Base-by-base conservation (phyloP, 2,113 vertebrate genomes). In the Xyrauchen texanus region DNA sequence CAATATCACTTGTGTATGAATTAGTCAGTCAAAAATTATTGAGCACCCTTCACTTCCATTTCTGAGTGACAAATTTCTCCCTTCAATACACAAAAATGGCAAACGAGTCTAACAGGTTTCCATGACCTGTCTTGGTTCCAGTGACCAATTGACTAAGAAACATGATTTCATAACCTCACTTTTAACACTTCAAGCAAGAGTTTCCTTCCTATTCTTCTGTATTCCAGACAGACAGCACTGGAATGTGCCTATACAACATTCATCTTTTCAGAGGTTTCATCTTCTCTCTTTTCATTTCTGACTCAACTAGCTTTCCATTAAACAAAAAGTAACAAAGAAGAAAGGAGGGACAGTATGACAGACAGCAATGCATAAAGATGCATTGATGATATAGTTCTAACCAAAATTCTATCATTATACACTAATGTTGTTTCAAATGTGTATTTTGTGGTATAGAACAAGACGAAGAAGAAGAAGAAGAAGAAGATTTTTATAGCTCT, bases 71-170 rank as follows among this genome's bases (percentile, higher is more conserved):
- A 53, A 70, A 45, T 51, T 34, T 70, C 52, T 57, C 68, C 34
- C 8, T 70, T 70, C 68, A 57, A 12, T 57, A 45, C 52, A 55
- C 51, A 79, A 13, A 4, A 58, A 62, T 34, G 6, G 47, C 13
- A 16, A 49, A 68, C 53, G 57, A 70, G 68, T 70, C 68, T 55
- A 70, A 8, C 52, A 70, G 68, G 68, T 70, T 70, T 57, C n/a
- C 68, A 57, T 0, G 68, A 15, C 52, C 68, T 70, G 51, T 70
- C 68, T 57, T 70, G 16, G 68, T 57, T 57, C 68, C 52, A 57
- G 8, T 53, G 68, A 34, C 34, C 51, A 57, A 57, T 53, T 34
- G 21, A 34, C 21, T 34, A 34, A 34, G 21, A 34, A 34, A 34
- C 21, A 34, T 57, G 68, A 70, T 70, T 70, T 55, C 68, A 55